Conservation (phyloP, 2,888 invertebrate genomes). For the Altica lythri region DNA sequence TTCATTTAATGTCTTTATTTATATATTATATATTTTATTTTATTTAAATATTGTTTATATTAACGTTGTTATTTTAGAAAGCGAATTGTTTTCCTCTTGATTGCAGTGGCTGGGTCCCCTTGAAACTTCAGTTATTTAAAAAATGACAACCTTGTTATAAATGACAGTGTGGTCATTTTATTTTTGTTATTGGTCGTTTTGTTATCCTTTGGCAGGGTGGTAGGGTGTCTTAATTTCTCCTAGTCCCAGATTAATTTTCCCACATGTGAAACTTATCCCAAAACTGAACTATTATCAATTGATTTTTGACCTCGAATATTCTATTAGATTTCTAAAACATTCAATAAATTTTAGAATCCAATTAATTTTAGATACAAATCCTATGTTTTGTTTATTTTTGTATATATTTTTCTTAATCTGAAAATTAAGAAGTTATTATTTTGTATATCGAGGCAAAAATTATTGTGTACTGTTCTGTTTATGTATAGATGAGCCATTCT, state of each 20-base stretch:
- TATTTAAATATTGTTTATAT: conserved; percentile 53
- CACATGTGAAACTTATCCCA: too few relatives aligned
- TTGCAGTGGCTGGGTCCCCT: conserved; percentile 46
- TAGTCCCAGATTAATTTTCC: too few relatives aligned
- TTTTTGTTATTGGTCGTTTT: conserved; percentile 44
- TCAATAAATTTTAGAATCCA: too few relatives aligned
- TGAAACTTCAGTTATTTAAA: conserved; percentile 23
- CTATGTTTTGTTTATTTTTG: too few relatives aligned
- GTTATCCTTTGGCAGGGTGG: conserved; percentile 19
- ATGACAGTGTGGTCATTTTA: conserved; percentile 37
- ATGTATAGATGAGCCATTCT: conserved; percentile 29
- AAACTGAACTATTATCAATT: too few relatives aligned
- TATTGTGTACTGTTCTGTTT: too few relatives aligned
- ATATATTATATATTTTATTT: conserved; percentile 53
- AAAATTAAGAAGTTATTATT: too few relatives aligned
- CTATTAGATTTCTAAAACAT: too few relatives aligned
- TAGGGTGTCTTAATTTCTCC: conserved; percentile 6
- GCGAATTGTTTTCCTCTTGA: conserved; percentile 11
- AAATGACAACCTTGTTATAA: conserved; percentile 18
- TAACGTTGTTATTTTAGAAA: conserved; percentile 48
- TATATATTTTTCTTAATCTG: too few relatives aligned
- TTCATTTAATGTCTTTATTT: conserved; percentile 41
- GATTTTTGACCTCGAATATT: too few relatives aligned
- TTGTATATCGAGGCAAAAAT: conserved; percentile 1
- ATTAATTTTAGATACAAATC: too few relatives aligned